These are phyloP conservation scores for Chaunax sp. DNA, from an alignment of 2,797 vertebrate species.

Conservation along the genomic window DNA sequence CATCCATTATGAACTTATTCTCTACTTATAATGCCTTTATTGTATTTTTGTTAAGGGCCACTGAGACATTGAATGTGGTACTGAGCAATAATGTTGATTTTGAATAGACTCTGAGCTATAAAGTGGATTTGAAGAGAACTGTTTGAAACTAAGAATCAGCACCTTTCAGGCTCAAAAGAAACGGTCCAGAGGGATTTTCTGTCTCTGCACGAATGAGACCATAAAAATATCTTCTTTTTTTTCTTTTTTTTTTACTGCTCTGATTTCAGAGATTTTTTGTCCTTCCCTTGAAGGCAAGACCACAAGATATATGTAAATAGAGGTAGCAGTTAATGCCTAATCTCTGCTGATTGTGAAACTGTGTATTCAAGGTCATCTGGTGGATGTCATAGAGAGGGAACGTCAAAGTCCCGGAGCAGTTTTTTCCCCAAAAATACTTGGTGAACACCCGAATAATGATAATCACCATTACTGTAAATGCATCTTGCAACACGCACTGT, in stretches of 20 bases:
- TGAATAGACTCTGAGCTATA: no score
- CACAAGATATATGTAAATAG: no score
- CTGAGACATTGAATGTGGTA: constrained; percentile 7
- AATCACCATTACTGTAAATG: no score
- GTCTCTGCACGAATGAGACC: background rate
- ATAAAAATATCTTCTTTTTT: constrained; percentile 9
- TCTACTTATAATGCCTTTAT: no score
- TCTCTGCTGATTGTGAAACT: constrained; percentile 11
- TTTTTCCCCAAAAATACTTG: no score
- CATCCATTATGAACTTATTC: no score
- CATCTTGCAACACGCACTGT: no score
- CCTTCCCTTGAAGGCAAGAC: background rate
- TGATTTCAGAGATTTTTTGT: no score
- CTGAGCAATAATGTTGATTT: no score
- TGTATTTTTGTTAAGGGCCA: constrained; percentile 2
- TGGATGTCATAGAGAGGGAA: constrained; percentile 4
- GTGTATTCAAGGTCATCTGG: constrained; percentile 15
- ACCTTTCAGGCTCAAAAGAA: constrained; percentile 8
- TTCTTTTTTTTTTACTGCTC: no score
- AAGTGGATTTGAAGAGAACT: constrained; percentile 1
- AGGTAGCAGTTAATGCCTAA: background rate
- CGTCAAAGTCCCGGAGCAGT: no score
- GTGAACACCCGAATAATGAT: no score
- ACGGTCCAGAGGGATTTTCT: constrained; percentile 2
- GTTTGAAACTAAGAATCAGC: constrained; percentile 21